Evolutionary conservation across 1,140 invertebrate genomes (phyloP).

Genomic region (Pseudomyrmex concolor): DNA sequence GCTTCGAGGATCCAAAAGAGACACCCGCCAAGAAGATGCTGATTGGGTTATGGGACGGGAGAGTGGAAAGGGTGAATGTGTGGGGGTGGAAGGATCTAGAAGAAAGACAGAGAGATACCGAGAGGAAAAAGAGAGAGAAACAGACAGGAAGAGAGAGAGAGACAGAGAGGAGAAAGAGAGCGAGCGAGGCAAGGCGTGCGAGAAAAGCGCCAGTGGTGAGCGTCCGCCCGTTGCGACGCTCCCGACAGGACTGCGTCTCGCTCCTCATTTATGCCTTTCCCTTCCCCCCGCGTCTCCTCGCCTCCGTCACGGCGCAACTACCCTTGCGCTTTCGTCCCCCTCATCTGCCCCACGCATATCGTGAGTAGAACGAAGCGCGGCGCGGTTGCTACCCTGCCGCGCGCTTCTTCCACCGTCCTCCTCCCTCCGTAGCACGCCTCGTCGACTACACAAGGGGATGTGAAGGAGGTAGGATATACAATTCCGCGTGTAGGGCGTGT

Average conservation of each 20-base stretch:
- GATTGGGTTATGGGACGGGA: not conserved
- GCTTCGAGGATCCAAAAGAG: slow-evolving; percentile 40
- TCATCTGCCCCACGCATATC: slow-evolving; percentile 53
- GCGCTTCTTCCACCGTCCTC: not conserved
- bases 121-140: not conserved
- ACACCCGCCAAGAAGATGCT: slow-evolving; percentile 34
- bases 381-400: slow-evolving; percentile 7
- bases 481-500: slow-evolving; percentile 49
- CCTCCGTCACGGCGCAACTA: slow-evolving; percentile 47
- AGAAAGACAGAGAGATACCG: not conserved
- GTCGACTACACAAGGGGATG: slow-evolving; percentile 4
- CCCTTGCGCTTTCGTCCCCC: slow-evolving; percentile 57
- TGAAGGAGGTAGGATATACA: slow-evolving; percentile 31
- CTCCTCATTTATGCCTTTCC: slow-evolving; percentile 77
- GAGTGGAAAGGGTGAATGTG: not conserved
- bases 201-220: slow-evolving; percentile 74
- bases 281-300: slow-evolving; percentile 70
- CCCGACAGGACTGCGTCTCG: slow-evolving; percentile 83
- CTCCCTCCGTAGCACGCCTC: not conserved
- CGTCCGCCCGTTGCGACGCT: slow-evolving; percentile 82
- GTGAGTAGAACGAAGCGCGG: slow-evolving; percentile 53
- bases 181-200: slow-evolving; percentile 67
- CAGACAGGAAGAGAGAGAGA: slow-evolving; percentile 24
- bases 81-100: not conserved
- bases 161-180: slow-evolving; percentile 50